Evolutionary conservation across 92 coral and sea anemone species (phyloP).

Genomic region (Porites evermanni): DNA sequence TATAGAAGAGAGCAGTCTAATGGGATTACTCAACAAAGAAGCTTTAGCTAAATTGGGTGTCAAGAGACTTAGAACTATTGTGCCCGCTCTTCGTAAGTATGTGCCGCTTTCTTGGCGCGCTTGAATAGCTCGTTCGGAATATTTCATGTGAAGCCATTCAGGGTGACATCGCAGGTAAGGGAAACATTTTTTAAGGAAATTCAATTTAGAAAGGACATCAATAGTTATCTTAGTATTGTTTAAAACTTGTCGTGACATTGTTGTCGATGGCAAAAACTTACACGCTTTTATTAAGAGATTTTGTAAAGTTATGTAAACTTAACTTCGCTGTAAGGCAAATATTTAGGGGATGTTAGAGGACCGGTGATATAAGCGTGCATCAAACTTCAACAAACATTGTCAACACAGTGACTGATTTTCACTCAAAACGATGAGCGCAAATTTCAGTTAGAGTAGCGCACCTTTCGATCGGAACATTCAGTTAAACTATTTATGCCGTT

Average conservation of each 20-base stretch:
- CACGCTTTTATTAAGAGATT: not conserved
- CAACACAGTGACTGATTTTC: not conserved
- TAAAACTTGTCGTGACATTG: not conserved
- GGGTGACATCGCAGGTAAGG: constrained; percentile 15
- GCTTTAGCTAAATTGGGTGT: constrained; percentile 22
- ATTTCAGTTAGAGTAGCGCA: not conserved
- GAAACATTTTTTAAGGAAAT: not conserved
- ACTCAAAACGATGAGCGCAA: not conserved
- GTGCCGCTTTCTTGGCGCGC: not conserved
- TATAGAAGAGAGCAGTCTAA: constrained; percentile 12
- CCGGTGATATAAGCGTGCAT: not conserved
- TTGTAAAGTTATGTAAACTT: constrained; percentile 1
- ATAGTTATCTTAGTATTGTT: not conserved
- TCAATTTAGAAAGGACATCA: not conserved
- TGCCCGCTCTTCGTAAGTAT: not conserved
- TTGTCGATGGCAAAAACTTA: not conserved
- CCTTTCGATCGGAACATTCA: not conserved
- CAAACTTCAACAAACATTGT: not conserved
- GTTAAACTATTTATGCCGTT: not conserved
- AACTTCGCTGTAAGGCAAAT: not conserved
- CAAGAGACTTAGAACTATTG: constrained; percentile 12
- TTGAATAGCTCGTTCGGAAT: constrained; percentile 2
- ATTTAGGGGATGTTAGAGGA: not conserved
- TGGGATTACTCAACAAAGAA: constrained; percentile 38
- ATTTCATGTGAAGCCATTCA: not conserved